A percentile compares a stretch with the other conserved stretches of the same genome.
phyloP scores from a whole-genome alignment of 2,888 invertebrate species.

The Meganola albula region DNA sequence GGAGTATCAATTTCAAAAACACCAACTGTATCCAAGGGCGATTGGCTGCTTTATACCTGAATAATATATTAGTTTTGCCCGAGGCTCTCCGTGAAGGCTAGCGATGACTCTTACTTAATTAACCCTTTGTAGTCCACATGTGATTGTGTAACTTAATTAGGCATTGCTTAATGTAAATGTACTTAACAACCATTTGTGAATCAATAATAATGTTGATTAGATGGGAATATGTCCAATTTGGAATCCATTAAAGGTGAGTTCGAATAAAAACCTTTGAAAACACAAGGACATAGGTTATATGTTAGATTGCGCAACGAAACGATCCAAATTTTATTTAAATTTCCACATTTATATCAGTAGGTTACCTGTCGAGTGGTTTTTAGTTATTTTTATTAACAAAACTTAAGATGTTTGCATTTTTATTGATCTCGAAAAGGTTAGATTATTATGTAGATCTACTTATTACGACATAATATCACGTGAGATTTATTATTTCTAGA shows the following conservation, averaged over 20 bases:
- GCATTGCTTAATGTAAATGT: neutral
- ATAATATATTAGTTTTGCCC: too few relatives aligned
- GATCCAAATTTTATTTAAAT: constrained; percentile 18
- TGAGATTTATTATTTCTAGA: constrained; percentile 36
- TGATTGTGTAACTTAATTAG: neutral
- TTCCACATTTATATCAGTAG: constrained; percentile 6
- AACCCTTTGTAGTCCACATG: neutral
- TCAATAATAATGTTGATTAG: neutral
- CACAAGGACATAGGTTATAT: constrained; percentile 8
- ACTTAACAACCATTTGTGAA: neutral
- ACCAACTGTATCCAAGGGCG: too few relatives aligned
- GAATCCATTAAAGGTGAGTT: neutral
- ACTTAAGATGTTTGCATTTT: constrained; percentile 27
- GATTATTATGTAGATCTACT: constrained; percentile 50
- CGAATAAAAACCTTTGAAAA: constrained; percentile 12
- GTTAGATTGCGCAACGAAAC: constrained; percentile 10
- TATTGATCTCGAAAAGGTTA: constrained; percentile 36
- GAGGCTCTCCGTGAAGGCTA: neutral
- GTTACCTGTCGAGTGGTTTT: constrained; percentile 9
- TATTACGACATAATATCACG: constrained; percentile 38
- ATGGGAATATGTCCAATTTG: constrained; percentile 4
- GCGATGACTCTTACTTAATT: neutral
- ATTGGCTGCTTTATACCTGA: too few relatives aligned
- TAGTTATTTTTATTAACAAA: constrained; percentile 23
- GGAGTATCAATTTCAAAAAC: too few relatives aligned